These are phyloP conservation scores for Polyommatus icarus DNA, from an alignment of 2,888 invertebrate species.

Conservation along the genomic window DNA sequence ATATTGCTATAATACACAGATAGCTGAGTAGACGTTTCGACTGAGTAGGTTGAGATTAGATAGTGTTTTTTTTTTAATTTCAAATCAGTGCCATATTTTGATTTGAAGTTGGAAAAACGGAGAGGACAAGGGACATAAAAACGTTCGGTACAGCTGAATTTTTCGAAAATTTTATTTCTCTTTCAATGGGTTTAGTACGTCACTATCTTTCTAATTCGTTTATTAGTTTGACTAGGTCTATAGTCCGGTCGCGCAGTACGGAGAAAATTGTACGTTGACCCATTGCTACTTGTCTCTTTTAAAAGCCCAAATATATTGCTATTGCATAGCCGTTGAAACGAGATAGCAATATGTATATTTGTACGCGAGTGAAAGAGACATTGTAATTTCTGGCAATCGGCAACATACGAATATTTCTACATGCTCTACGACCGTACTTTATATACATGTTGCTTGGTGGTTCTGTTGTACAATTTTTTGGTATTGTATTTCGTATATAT, in stretches of 20 bases:
- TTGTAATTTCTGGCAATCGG: background rate
- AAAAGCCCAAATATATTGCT: background rate
- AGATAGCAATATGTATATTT: background rate
- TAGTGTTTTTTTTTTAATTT: background rate
- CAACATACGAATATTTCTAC: background rate
- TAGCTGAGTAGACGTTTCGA: too few species aligned
- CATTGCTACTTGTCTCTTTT: too few species aligned
- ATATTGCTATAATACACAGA: too few species aligned
- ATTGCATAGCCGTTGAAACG: background rate
- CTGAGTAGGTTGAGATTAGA: too few species aligned
- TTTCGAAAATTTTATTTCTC: conserved; percentile 16
- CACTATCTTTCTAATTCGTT: conserved; percentile 36
- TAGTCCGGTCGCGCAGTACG: conserved; percentile 30
- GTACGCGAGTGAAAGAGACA: background rate
- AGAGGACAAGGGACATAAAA: background rate
- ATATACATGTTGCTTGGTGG: conserved; percentile 67
- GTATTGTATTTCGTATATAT: conserved; percentile 61
- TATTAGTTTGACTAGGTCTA: conserved; percentile 63
- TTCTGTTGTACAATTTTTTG: conserved; percentile 67
- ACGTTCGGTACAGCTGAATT: background rate
- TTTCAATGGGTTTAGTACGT: conserved; percentile 29
- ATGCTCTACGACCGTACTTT: conserved; percentile 37
- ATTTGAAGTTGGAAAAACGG: background rate
- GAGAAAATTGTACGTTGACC: background rate
- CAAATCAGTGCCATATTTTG: background rate